Conservation (phyloP, 2,888 invertebrate species). For the Thera britannica region DNA sequence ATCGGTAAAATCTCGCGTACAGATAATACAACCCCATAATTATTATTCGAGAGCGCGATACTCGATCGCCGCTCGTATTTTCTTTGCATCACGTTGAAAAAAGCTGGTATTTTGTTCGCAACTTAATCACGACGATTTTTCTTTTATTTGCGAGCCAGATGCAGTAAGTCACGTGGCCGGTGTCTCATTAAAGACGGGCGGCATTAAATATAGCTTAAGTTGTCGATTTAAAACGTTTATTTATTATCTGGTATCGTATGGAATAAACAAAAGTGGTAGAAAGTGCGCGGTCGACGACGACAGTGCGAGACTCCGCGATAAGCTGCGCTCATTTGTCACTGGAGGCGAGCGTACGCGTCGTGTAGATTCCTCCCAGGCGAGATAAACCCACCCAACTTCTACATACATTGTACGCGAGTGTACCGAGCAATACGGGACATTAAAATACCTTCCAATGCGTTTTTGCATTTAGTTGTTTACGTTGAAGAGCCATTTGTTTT, state of each 20-base stretch:
- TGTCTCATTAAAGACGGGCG: constrained; percentile 66
- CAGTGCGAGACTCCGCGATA: constrained; percentile 62
- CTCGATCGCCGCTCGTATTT: constrained; percentile 58
- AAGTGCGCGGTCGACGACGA: constrained; percentile 55
- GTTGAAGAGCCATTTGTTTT: constrained; percentile 26
- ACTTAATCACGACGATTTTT: constrained; percentile 55
- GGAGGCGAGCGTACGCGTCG: constrained; percentile 68
- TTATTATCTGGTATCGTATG: constrained; percentile 48
- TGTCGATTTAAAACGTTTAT: constrained; percentile 46
- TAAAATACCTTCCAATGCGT: constrained; percentile 53
- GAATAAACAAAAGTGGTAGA: constrained; percentile 57
- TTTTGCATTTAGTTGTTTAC: constrained; percentile 35
- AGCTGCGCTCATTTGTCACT: constrained; percentile 81
- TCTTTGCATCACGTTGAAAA: constrained; percentile 52
- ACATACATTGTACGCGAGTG: constrained; percentile 44
- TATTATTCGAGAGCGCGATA: constrained; percentile 66
- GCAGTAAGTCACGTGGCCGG: constrained; percentile 55
- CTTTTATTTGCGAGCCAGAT: constrained; percentile 49
- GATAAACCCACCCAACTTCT: constrained; percentile 73
- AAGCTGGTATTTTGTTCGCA: constrained; percentile 50
- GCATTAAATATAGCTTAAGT: constrained; percentile 48
- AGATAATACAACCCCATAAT: constrained; percentile 71
- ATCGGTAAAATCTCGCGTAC: constrained; percentile 66
- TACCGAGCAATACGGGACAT: constrained; percentile 49
- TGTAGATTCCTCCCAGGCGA: constrained; percentile 75